These are phyloP conservation scores for Pandemis corylana DNA, from an alignment of 2,888 invertebrate genomes.

Conservation along the genomic window DNA sequence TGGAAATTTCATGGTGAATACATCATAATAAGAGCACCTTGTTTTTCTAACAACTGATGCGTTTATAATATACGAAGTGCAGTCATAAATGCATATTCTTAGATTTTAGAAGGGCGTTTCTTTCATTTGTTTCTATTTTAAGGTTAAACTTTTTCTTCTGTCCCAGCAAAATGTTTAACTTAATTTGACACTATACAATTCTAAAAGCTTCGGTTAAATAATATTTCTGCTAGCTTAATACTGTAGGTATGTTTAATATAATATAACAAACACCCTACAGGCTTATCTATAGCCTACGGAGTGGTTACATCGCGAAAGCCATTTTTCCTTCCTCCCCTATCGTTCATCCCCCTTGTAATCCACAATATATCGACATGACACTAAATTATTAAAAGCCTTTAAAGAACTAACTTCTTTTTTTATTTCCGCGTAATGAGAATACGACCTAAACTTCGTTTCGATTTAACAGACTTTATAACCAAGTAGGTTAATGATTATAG, in stretches of 20 bases:
- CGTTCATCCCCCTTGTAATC: conserved; percentile 21
- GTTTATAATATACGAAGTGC: too few relatives aligned
- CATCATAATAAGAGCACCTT: background rate
- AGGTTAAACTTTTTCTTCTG: too few relatives aligned
- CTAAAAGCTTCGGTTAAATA: too few relatives aligned
- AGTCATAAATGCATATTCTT: too few relatives aligned
- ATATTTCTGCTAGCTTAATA: too few relatives aligned
- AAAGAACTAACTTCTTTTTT: background rate
- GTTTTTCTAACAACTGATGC: background rate
- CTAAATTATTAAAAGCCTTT: conserved; percentile 8
- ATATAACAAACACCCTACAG: conserved; percentile 15
- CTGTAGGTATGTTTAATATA: conserved; percentile 7
- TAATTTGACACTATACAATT: too few relatives aligned
- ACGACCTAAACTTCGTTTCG: background rate
- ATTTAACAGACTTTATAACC: background rate
- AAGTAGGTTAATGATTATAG: background rate
- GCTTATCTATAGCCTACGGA: conserved; percentile 27
- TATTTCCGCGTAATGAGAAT: background rate
- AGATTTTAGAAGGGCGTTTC: too few relatives aligned
- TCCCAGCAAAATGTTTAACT: too few relatives aligned
- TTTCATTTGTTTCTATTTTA: too few relatives aligned
- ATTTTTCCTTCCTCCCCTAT: conserved; percentile 30
- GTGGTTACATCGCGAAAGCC: conserved; percentile 31
- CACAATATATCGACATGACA: conserved; percentile 19
- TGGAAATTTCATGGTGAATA: background rate